Percentiles rank a stretch among this genome's conserved stretches.
phyloP scores from a whole-genome alignment of 37 sponge, comb jelly and placozoan genomes.

The Aphrocallistes beatrix region DNA sequence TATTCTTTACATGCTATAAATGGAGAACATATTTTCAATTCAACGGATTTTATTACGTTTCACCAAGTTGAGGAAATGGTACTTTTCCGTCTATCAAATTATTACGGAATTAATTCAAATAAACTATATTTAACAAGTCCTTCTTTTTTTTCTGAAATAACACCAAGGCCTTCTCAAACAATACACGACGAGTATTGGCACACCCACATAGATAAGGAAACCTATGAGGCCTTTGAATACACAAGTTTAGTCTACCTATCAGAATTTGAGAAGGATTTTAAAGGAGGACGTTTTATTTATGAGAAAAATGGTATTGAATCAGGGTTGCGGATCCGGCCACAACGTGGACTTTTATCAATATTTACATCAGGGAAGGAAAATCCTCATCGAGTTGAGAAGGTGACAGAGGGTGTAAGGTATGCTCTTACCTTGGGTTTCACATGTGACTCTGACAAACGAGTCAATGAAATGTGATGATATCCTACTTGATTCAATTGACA shows the following conservation, averaged over 20 bases:
- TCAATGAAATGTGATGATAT: too few species aligned
- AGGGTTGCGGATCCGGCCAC: background rate
- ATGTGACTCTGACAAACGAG: constrained; percentile 28
- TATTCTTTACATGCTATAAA: background rate
- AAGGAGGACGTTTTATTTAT: constrained; percentile 23
- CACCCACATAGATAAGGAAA: constrained; percentile 34
- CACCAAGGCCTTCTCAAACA: constrained; percentile 24
- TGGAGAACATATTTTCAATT: background rate
- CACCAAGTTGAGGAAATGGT: background rate
- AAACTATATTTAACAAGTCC: constrained; percentile 35
- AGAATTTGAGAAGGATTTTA: constrained; percentile 23
- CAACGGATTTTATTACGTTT: background rate
- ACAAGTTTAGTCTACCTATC: constrained; percentile 29
- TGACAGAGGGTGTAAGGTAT: constrained; percentile 26
- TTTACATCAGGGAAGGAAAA: constrained; percentile 47
- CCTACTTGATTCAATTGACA: too few species aligned
- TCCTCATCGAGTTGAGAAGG: constrained; percentile 31
- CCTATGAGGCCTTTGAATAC: constrained; percentile 15
- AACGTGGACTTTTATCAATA: constrained; percentile 32
- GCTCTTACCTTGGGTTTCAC: constrained; percentile 42
- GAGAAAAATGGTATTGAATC: background rate
- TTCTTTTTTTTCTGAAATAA: constrained; percentile 43
- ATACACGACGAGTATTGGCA: constrained; percentile 49
- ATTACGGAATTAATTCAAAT: constrained; percentile 3
- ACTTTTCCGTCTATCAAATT: background rate